Evolutionary conservation across 2,888 invertebrate species (phyloP).

Genomic region (Gari tellinella): DNA sequence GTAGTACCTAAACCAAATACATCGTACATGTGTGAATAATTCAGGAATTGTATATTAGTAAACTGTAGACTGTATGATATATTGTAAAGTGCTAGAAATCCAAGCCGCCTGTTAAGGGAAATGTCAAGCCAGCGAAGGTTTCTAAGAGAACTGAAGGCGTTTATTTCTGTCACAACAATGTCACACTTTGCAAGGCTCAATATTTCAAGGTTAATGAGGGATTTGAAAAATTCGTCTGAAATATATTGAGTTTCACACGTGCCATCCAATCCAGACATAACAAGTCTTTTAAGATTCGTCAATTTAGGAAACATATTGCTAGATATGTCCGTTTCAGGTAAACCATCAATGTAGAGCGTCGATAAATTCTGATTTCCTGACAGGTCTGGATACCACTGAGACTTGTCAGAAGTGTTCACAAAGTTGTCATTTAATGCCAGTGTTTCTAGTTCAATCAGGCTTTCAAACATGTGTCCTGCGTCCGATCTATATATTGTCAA

Average conservation of each 20-base stretch:
- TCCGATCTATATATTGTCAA: no score
- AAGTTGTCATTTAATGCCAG: no score
- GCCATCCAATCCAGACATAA: not conserved
- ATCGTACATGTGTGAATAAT: constrained; percentile 27
- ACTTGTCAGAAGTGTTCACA: no score
- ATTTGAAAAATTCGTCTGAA: not conserved
- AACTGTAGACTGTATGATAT: constrained; percentile 43
- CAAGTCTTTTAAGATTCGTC: not conserved
- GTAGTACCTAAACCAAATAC: constrained; percentile 34
- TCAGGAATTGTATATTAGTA: constrained; percentile 30
- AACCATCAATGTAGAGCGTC: constrained; percentile 14
- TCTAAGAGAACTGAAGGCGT: not conserved
- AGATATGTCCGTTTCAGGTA: constrained; percentile 1
- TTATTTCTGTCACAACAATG: not conserved
- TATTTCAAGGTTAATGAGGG: not conserved
- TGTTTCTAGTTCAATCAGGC: no score
- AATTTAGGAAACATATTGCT: not conserved
- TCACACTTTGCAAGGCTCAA: constrained; percentile 5
- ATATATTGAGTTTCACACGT: not conserved
- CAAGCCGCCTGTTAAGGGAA: constrained; percentile 31
- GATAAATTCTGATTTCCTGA: no score
- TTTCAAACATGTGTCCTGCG: no score
- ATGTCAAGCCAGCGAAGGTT: constrained; percentile 24
- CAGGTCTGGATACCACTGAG: no score
- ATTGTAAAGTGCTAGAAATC: constrained; percentile 29